Conservation (phyloP, 2,113 vertebrate genomes). For the Cavia porcellus region DNA sequence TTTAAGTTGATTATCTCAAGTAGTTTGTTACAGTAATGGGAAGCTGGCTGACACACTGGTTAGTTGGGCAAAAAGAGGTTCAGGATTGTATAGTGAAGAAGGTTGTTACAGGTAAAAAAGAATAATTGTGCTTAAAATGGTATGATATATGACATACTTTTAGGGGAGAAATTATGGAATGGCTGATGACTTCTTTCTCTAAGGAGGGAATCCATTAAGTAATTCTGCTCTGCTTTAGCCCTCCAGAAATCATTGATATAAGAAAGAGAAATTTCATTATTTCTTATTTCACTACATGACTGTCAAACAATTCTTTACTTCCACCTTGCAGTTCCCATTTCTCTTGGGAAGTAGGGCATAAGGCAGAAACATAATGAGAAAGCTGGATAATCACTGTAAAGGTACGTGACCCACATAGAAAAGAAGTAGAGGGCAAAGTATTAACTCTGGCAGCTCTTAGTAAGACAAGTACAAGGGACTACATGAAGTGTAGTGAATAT, state of each 20-base stretch:
- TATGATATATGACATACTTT: not conserved
- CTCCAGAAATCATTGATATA: not conserved
- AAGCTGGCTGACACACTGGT: not conserved
- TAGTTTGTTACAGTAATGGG: not conserved
- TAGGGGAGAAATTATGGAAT: conserved; percentile 10
- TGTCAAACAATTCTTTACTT: not conserved
- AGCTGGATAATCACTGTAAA: not conserved
- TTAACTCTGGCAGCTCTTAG: not conserved
- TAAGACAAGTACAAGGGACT: not conserved
- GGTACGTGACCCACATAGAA: not conserved
- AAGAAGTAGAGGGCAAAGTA: not conserved
- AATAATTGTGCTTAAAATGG: not conserved
- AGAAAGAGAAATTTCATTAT: not conserved
- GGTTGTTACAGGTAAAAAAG: not conserved
- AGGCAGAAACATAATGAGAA: not conserved
- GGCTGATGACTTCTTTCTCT: not conserved
- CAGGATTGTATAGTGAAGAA: not conserved
- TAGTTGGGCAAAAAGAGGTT: not conserved
- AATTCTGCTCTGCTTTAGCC: conserved; percentile 29
- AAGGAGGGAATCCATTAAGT: not conserved
- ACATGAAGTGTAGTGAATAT: not conserved
- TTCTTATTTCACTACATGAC: not conserved
- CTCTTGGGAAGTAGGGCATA: not conserved
- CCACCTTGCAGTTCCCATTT: not conserved
- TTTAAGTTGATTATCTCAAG: not conserved